Evolutionary conservation across 2,888 invertebrate species (phyloP), one percentile per base, ranked within the genome.

Genomic region (Melinaea marsaeus): DNA sequence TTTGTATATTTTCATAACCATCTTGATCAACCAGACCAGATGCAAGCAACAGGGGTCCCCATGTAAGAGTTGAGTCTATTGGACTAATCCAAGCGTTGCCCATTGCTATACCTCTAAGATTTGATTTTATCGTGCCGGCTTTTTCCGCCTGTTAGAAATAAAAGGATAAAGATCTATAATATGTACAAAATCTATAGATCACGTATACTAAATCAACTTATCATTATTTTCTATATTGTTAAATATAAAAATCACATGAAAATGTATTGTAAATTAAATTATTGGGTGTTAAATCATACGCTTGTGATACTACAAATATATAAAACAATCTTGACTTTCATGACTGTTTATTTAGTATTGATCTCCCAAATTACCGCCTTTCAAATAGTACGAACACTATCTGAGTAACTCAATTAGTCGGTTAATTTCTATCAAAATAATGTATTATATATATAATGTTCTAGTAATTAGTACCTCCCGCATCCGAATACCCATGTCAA

Each of bases 61-160:
- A 98, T 0, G 95, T 94, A 45, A 95, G 84, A 0, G 96, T 95
- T 0, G 95, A 94, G 78, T 97, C 97, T 59, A 97, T 92, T 0
- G 97, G 97, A 2, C 95, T 95, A 67, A 97, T 95, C 97, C 97
- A 98, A 0, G 97, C 94, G 82, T 97, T 97, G 2, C 97, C 97
- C 81, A 98, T 91, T 0, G 94, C 95, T 33, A 98, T 93, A 0
- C 97, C 97, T 74, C 92, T 91, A 58, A 98, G 91, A 72, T 95
- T 95, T 48, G 94, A 94, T 56, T 88, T 84, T 35, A 96, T 92
- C 46, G 91, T 89, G 0, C 93, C 93, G 0, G 83, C 82, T 69
- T 91, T 77, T 72, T 95, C 93, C n/a, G 94, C 94, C 93, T 95
- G 75, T 5, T 55, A 34, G n/a, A 11, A 58, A 13, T 58, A 13